These are phyloP conservation scores for Gymnopithys bicolor DNA, from an alignment of 2,797 vertebrate genomes.

Conservation along the genomic window DNA sequence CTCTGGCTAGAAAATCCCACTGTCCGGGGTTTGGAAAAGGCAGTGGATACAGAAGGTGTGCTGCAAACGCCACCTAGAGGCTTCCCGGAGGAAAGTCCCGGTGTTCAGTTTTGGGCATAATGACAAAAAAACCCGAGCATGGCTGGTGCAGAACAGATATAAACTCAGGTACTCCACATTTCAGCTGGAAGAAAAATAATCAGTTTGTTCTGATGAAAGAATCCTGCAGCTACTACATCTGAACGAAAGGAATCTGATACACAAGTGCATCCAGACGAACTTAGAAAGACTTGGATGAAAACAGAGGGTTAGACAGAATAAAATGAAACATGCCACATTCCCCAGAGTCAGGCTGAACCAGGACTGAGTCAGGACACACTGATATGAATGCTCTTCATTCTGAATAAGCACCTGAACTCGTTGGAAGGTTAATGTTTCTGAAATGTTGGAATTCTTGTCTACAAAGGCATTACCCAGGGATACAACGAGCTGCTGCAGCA, in stretches of 20 bases:
- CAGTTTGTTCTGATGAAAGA: not conserved
- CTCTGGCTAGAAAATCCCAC: not conserved
- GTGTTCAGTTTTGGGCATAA: not conserved
- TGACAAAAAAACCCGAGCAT: not conserved
- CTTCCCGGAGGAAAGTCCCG: not conserved
- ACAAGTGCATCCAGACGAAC: not conserved
- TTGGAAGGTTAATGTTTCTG: not conserved
- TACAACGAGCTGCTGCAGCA: not conserved
- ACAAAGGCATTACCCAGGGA: not conserved
- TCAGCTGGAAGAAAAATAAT: not conserved
- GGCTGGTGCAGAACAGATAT: not conserved
- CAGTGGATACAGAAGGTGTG: not conserved
- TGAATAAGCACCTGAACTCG: not conserved
- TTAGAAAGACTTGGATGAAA: not conserved
- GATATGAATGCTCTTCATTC: fast-evolving
- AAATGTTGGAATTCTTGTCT: not conserved
- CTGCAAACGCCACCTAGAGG: conserved; percentile 39
- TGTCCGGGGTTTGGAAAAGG: not conserved
- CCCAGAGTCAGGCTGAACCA: not conserved
- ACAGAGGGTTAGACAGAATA: not conserved
- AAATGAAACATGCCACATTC: not conserved
- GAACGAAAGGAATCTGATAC: not conserved
- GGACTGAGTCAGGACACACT: not conserved
- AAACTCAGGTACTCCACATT: not conserved
- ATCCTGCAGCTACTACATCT: not conserved